phyloP scores from a whole-genome alignment of 2,888 invertebrate genomes.

The Ashinkailepas kermadecensis region DNA sequence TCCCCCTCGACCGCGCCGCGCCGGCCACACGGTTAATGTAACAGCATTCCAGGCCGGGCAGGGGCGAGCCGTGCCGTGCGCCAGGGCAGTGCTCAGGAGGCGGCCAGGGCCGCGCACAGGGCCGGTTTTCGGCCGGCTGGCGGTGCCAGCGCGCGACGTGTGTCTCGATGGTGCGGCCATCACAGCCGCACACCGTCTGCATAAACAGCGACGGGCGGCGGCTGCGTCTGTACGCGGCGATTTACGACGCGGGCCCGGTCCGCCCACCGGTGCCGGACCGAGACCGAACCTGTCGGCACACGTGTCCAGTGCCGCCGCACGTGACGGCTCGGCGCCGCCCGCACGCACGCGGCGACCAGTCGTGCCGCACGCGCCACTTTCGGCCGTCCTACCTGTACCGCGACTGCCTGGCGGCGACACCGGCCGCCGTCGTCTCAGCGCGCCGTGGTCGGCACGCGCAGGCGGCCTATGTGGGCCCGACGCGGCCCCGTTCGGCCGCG shows the following conservation, averaged over 20 bases:
- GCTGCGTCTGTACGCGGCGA: background rate
- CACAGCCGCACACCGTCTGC: too few species aligned
- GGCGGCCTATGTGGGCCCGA: too few species aligned
- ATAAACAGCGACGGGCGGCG: too few species aligned
- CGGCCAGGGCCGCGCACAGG: constrained; percentile 4
- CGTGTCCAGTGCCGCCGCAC: background rate
- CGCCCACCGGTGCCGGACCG: background rate
- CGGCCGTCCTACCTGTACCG: background rate
- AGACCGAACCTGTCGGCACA: too few species aligned
- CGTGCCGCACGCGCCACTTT: background rate
- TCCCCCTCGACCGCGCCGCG: background rate
- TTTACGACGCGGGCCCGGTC: background rate
- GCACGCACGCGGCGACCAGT: background rate
- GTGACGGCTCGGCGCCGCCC: background rate
- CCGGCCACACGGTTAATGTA: constrained; percentile 2
- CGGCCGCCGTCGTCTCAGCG: background rate
- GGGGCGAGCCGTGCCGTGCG: background rate
- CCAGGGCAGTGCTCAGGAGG: background rate
- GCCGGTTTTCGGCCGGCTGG: background rate
- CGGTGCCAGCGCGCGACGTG: background rate
- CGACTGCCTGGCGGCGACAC: background rate
- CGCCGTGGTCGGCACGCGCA: too few species aligned
- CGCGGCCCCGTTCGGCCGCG: too few species aligned
- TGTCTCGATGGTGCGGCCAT: too few species aligned
- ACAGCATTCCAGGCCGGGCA: constrained; percentile 15